Conservation (phyloP, 1,140 invertebrate genomes). For the Brachionus calyciflorus region DNA sequence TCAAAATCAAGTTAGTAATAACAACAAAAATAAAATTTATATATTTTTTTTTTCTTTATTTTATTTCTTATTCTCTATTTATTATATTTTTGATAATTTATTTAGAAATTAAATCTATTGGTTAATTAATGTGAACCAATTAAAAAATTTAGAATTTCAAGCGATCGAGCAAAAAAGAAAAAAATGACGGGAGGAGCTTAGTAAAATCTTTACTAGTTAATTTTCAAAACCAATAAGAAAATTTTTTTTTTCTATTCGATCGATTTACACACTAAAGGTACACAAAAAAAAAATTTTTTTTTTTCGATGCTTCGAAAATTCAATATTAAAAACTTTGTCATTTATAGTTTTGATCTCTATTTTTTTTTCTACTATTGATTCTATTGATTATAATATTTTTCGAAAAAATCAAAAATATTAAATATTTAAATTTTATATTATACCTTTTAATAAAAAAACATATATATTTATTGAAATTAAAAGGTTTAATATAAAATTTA, state of each 20-base stretch:
- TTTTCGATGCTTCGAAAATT: too few species aligned
- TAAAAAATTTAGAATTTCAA: constrained; percentile 31
- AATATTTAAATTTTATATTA: constrained; percentile 36
- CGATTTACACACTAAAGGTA: too few species aligned
- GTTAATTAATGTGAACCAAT: neutral
- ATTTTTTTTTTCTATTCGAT: neutral
- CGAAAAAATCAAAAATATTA: neutral
- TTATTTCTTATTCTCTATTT: neutral
- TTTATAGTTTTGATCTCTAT: too few species aligned
- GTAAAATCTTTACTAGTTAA: too few species aligned
- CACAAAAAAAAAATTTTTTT: too few species aligned
- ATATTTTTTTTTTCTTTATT: neutral
- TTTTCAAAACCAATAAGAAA: too few species aligned
- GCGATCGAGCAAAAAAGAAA: too few species aligned
- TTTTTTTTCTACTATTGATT: too few species aligned
- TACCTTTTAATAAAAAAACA: neutral
- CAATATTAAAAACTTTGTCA: too few species aligned
- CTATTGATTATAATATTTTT: too few species aligned
- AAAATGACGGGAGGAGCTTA: too few species aligned
- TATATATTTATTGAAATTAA: neutral
- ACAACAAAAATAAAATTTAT: neutral
- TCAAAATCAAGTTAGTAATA: constrained; percentile 3
- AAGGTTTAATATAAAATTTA: neutral
- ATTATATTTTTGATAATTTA: constrained; percentile 31
- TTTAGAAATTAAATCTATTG: constrained; percentile 21